Evolutionary conservation across 2,797 vertebrate genomes (phyloP), one percentile per base, ranked within the genome.

Genomic region (Botia kubotai): DNA sequence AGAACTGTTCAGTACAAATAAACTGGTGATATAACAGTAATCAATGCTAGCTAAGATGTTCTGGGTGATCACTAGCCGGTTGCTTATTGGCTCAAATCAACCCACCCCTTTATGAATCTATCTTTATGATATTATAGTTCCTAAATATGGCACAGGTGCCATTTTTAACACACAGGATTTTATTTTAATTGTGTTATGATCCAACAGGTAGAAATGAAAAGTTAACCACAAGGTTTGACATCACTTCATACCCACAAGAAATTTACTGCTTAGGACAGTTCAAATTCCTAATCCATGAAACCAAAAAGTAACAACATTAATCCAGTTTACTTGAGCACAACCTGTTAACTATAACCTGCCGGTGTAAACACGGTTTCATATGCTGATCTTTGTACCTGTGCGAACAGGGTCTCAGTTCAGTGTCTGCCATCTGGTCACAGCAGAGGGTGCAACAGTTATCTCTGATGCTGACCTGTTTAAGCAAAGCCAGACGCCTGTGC

Each of bases 381-480:
- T 67, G 21, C 33, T 71, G 70, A 55, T 65, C 66, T 81, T 83
- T 66, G 87, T 94, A 99, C 97, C 97, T 97, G 87, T 99, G 98
- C 93, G 96, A 96, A 88, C 98, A 99, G 0, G 98, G 98, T 89
- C 95, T 95, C 88, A 99, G 92, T 86, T 99, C 97, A 2, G 98
- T 99, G 94, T 99, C 97, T 79, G 97, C 97, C 84, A 98, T 94
- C 89, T 98, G 95, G 79, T 99, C 98, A 80, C 98, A 99, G 88
- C 98, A 99, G 86, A 99, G 94, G 0, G 97, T 98, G 91, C 98
- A 99, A 93, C 97, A 99, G 94, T 99, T 99, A 89, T 99, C 98
- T 87, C 96, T 91, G 91, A 99, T 99, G 88, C 97, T 99, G 86
- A 99, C 96, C 93, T 99, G 97, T 92, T 97, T 99, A 88, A 99